Evolutionary conservation across 2,888 invertebrate genomes (phyloP), one percentile per base, ranked within the genome.

Genomic region (Mamestra brassicae): DNA sequence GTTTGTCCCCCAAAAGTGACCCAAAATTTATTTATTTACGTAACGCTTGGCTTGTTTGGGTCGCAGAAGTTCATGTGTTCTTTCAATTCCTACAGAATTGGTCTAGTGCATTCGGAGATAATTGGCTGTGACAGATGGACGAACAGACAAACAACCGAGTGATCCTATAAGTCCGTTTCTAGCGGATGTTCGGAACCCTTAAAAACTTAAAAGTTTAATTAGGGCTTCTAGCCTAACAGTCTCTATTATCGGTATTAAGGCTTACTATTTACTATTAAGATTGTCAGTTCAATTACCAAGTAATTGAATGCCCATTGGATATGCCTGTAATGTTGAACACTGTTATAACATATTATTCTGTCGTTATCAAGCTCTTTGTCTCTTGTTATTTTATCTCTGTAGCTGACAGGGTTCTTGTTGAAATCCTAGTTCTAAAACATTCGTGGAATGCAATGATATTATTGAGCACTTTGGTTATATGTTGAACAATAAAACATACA

Each of bases 251-350:
- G 45, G 50, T 65, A 57, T 17, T 6, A 80, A 68, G 60, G 34
- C 45, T 68, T 42, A 36, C 38, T 58, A 42, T 36, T 42, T 52
- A 72, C 61, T 61, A 65, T 71, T 78, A 50, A 71, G 66, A 72
- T 78, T 78, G 74, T 76, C 71, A 74, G 65, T 72, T 65, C 74
- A 84, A 84, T 84, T 70, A 84, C 74, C 55, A 8, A 17, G 76
- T 74, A 76, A 78, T 78, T 78, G 62, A 81, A 78, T 67, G 69
- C 52, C 61, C 50, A 81, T 70, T 84, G 73, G 62, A 74, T 61
- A 68, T 70, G 69, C 61, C 67, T 74, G 50, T 68, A 34, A 70
- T 64, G 60, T 67, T 55, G 17, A 42, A 69, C 64, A 62, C 60
- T 38, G 38, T 42, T 69, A n/a, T 36, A 71, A 36, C 55, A 57